Evolutionary conservation across 1,140 invertebrate species (phyloP).

Genomic region (Dendroctonus ponderosae): DNA sequence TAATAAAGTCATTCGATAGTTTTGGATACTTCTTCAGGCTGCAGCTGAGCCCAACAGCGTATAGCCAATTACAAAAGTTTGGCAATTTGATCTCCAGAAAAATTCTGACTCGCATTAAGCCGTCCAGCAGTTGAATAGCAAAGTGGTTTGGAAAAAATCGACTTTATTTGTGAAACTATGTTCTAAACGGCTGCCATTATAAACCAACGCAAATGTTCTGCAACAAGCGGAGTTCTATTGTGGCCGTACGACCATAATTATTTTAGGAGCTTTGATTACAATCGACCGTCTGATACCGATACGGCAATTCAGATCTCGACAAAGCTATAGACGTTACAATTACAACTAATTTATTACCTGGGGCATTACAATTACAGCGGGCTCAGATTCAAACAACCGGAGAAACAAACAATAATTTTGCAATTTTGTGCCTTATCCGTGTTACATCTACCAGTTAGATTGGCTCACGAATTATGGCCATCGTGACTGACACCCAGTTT

Average conservation of each 20-base stretch:
- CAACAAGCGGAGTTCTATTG: conserved; percentile 15
- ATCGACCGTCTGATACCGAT: conserved; percentile 19
- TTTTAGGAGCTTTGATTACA: conserved; percentile 22
- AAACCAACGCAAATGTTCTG: background rate
- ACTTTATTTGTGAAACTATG: background rate
- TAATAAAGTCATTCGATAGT: background rate
- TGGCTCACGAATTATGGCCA: conserved; percentile 13
- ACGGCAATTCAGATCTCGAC: conserved; percentile 25
- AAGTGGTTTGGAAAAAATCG: background rate
- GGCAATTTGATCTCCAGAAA: too few species aligned
- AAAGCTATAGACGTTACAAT: conserved; percentile 28
- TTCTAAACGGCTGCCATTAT: conserved; percentile 1
- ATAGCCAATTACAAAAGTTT: background rate
- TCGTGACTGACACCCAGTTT: conserved; percentile 29
- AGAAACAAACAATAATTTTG: conserved; percentile 33
- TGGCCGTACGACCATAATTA: conserved; percentile 19
- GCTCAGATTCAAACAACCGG: conserved; percentile 3
- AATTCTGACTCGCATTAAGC: too few species aligned
- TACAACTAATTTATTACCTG: conserved; percentile 33
- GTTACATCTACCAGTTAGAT: conserved; percentile 22
- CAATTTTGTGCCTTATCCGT: conserved; percentile 31
- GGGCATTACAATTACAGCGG: conserved; percentile 28
- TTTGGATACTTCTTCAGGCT: background rate
- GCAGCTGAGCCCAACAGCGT: too few species aligned
- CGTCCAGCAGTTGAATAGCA: background rate